phyloP scores from a whole-genome alignment of 2,113 vertebrate species.

The Propithecus coquereli region DNA sequence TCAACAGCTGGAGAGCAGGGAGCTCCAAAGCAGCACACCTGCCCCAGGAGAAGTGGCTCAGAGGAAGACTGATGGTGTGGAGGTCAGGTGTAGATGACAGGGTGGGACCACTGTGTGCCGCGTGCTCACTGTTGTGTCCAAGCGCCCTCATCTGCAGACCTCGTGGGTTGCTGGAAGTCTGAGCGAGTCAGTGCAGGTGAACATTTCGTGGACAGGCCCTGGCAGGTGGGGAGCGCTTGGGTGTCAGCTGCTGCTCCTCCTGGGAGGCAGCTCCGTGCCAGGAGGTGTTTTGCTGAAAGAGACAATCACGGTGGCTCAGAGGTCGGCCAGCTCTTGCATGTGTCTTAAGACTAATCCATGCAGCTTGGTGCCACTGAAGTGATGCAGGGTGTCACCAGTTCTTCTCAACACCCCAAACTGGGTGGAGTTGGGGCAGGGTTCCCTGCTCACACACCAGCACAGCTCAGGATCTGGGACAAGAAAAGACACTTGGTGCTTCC shows the following conservation, averaged over 20 bases:
- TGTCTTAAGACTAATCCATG: background rate
- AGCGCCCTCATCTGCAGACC: background rate
- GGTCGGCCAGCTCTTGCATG: background rate
- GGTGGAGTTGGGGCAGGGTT: background rate
- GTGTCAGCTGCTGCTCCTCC: background rate
- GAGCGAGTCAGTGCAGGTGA: fast-evolving
- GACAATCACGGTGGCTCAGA: background rate
- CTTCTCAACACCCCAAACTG: background rate
- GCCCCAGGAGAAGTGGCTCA: no score
- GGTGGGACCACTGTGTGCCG: background rate
- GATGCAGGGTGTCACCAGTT: background rate
- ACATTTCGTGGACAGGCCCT: background rate
- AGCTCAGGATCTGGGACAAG: background rate
- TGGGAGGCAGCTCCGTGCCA: background rate
- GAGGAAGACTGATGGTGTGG: fast-evolving
- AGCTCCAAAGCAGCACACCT: fast-evolving
- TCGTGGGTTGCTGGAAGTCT: background rate
- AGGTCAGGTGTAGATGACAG: background rate
- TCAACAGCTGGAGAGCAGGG: background rate
- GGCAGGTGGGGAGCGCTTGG: background rate
- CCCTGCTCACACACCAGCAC: background rate
- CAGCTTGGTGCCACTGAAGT: background rate
- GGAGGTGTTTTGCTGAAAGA: background rate
- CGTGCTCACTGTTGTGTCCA: background rate
- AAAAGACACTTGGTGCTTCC: background rate